A percentile compares a stretch with the other conserved stretches of the same genome.
Evolutionary conservation across 2,113 vertebrate genomes (phyloP).

Genomic region (Podarcis raffonei): DNA sequence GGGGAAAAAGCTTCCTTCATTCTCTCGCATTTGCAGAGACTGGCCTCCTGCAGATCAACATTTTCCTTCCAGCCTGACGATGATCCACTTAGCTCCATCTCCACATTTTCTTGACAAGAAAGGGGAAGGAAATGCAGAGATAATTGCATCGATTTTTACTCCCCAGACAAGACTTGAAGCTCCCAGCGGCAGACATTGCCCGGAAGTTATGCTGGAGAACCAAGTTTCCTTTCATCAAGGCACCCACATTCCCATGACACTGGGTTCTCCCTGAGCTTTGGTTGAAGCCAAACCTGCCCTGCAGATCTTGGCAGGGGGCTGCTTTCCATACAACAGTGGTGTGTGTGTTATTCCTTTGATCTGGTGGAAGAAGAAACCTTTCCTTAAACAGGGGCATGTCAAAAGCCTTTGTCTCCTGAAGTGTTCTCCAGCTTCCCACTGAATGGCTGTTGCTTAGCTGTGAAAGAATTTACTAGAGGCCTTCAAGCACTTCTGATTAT

Average conservation of each 20-base stretch:
- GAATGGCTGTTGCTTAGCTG: neutral
- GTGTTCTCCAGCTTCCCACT: neutral
- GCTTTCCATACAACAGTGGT: neutral
- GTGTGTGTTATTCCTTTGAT: neutral
- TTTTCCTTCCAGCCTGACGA: neutral
- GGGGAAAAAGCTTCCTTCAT: neutral
- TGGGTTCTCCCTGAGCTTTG: neutral
- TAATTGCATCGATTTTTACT: accelerated
- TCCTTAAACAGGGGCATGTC: neutral
- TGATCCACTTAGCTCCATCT: neutral
- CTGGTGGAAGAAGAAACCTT: neutral
- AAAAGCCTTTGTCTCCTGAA: neutral
- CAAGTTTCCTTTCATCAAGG: neutral
- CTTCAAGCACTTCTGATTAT: neutral
- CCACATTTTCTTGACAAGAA: neutral
- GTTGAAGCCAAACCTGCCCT: neutral
- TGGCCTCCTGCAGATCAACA: neutral
- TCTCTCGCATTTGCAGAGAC: neutral
- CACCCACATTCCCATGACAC: neutral
- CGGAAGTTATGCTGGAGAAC: neutral
- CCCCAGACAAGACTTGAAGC: neutral
- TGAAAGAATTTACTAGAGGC: neutral
- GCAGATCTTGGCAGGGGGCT: no score
- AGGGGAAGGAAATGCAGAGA: neutral
- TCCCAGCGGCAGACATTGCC: neutral